Evolutionary conservation across 2,888 invertebrate species (phyloP).

Genomic region (Abrostola triplasia): DNA sequence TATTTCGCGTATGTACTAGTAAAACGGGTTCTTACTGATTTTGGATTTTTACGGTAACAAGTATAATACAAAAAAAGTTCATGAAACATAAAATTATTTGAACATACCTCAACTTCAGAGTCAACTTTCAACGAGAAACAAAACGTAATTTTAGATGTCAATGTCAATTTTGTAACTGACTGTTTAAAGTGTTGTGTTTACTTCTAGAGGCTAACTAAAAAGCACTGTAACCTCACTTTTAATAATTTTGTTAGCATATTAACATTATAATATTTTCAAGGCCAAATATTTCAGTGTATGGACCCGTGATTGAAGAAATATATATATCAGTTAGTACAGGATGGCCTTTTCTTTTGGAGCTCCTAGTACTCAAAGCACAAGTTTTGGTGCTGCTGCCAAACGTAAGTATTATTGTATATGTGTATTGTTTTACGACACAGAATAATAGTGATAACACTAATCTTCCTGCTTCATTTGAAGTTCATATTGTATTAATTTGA

Average conservation of each 20-base stretch:
- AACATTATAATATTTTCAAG: background rate
- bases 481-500: background rate
- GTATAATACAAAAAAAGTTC: too few relatives aligned
- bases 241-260: background rate
- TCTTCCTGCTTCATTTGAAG: background rate
- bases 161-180: too few relatives aligned
- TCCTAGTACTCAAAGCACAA: constrained; percentile 72
- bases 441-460: background rate
- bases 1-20: too few relatives aligned
- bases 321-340: constrained; percentile 7
- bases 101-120: too few relatives aligned
- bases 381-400: constrained; percentile 87
- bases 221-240: constrained; percentile 1
- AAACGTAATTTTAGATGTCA: too few relatives aligned
- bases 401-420: constrained; percentile 76
- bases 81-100: too few relatives aligned
- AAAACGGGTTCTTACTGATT: too few relatives aligned
- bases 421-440: background rate
- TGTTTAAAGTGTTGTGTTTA: constrained; percentile 4
- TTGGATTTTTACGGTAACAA: too few relatives aligned
- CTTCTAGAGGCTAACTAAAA: background rate
- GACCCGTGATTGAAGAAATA: constrained; percentile 3
- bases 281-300: background rate
- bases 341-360: constrained; percentile 84
- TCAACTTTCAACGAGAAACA: too few relatives aligned